Percentiles rank a stretch among this genome's conserved stretches.
Evolutionary conservation across 1,140 invertebrate genomes (phyloP).

Genomic region (Onthophagus taurus): DNA sequence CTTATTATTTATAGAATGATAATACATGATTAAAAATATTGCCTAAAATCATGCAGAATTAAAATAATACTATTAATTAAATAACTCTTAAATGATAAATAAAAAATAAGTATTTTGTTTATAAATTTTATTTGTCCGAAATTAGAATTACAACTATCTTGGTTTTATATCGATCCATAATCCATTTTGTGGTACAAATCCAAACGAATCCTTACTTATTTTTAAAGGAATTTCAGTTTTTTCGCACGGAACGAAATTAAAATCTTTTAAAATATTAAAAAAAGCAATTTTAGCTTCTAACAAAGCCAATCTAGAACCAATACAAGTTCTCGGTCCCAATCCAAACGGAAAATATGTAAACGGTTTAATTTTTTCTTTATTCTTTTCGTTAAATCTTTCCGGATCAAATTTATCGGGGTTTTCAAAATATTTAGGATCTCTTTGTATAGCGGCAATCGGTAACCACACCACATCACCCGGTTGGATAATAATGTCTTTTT

Average conservation of each 20-base stretch:
- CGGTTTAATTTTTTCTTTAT: neutral
- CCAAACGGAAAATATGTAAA: constrained; percentile 1
- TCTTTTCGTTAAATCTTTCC: neutral
- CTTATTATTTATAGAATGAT: too few relatives aligned
- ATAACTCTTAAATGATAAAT: too few relatives aligned
- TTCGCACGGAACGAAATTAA: neutral
- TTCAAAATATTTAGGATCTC: constrained; percentile 2
- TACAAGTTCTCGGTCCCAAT: neutral
- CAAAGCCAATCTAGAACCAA: neutral
- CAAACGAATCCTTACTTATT: neutral
- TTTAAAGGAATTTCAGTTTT: constrained; percentile 3
- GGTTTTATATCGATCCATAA: neutral
- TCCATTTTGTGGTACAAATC: neutral
- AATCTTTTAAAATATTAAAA: neutral
- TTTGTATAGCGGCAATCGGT: neutral
- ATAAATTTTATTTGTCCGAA: too few relatives aligned
- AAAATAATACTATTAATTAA: too few relatives aligned
- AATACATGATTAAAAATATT: too few relatives aligned
- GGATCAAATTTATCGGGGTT: constrained; percentile 4
- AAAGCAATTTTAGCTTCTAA: neutral
- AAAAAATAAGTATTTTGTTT: too few relatives aligned
- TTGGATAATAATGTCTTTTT: neutral
- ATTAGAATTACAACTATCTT: neutral
- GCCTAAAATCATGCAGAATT: too few relatives aligned
- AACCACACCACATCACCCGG: neutral